phyloP scores from a whole-genome alignment of 2,113 vertebrate genomes.

The Apus apus region DNA sequence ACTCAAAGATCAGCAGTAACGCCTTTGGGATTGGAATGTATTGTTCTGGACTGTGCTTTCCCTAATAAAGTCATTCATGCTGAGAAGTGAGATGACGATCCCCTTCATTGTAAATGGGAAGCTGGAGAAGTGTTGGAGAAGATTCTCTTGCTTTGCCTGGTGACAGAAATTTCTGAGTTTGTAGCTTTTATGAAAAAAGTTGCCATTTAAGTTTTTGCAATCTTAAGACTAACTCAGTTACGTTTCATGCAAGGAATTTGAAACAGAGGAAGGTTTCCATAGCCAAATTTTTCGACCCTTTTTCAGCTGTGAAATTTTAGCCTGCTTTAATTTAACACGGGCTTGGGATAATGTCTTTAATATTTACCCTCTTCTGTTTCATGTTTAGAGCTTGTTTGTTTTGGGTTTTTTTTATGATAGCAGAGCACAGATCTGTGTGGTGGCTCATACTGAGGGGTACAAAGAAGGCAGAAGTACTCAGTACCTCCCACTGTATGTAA shows the following conservation, averaged over 20 bases:
- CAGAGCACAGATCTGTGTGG: accelerated
- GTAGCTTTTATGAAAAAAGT: neutral
- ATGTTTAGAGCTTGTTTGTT: neutral
- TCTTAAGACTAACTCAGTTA: neutral
- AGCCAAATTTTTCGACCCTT: neutral
- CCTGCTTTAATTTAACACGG: neutral
- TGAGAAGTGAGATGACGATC: neutral
- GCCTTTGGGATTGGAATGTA: neutral
- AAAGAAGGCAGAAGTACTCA: neutral
- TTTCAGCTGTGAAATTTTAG: neutral
- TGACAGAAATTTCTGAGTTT: neutral
- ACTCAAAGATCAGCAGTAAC: neutral
- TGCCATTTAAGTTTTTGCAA: neutral
- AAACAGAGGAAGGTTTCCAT: neutral
- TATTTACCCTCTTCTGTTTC: neutral
- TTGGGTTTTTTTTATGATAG: neutral
- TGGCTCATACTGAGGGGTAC: neutral
- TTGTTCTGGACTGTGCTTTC: neutral
- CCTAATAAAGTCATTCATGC: neutral
- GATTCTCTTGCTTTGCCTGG: neutral
- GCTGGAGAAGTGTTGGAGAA: neutral
- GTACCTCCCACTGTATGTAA: neutral
- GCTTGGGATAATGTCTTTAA: neutral
- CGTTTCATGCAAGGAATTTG: accelerated
- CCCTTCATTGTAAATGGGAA: neutral